Evolutionary conservation across 2,797 vertebrate species (phyloP), one percentile per base, ranked within the genome.

Genomic region (Characodon lateralis): DNA sequence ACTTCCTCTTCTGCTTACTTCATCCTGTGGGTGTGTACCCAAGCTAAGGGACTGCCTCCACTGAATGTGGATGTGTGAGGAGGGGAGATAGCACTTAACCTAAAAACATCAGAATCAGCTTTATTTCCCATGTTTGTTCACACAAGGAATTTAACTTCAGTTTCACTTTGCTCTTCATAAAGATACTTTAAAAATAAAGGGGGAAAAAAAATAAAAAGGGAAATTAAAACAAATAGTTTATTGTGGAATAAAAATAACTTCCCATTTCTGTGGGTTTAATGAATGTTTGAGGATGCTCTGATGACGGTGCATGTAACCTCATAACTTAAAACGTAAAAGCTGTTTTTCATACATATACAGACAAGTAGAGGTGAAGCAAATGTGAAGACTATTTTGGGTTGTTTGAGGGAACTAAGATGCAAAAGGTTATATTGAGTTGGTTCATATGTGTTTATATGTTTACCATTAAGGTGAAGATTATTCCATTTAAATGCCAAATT

Each of bases 1-100:
- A 85, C 89, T 92, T 91, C 89, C 89, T 91, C 79, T 83, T 77
- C 74, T 69, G 70, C 69, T 68, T 55, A 28, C 76, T 83, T 85
- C 51, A 72, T 51, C 76, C 69, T 77, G 71, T 89, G 91, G 92
- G 92, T 80, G 91, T 85, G 78, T 43, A 13, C 79, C 81, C 63
- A 22, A 12, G 70, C 46, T 70, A 74, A 88, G 72, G 83, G 24
- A 77, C 90, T 80, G 85, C 92, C 89, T 92, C 83, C 63, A 51
- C 71, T 43, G 71, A 7, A 28, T 35, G 59, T 83, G 63, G 6
- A 20, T 76, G 66, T 51, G 56, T 48, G 39, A 14, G 79, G 26
- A 20, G 28, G 53, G 43, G 41, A 55, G 66, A 56, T 7, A 24
- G n/a, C 18, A 8, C 12, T 31, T 43, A 72, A 72, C 65, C 65